phyloP scores from a whole-genome alignment of 1,140 invertebrate genomes.

The Aphidius gifuensis region DNA sequence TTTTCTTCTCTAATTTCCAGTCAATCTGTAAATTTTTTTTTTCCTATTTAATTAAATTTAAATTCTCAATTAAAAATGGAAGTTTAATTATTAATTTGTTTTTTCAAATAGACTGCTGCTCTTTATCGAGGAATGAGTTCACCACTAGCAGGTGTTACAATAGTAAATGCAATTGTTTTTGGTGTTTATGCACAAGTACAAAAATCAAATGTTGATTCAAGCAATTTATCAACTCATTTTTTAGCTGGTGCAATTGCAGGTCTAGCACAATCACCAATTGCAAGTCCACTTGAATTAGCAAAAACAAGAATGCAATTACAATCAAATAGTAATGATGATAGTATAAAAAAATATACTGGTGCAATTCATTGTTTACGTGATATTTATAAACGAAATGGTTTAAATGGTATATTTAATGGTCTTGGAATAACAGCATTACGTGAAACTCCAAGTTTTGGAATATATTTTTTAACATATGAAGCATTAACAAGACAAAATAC shows the following conservation, averaged over 20 bases:
- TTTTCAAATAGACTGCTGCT: conserved; percentile 52
- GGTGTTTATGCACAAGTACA: conserved; percentile 75
- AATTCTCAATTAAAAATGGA: conserved; percentile 4
- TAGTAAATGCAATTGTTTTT: conserved; percentile 88
- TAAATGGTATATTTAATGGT: conserved; percentile 71
- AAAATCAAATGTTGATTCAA: conserved; percentile 58
- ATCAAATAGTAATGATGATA: conserved; percentile 37
- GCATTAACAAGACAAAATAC: conserved; percentile 34
- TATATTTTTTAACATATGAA: conserved; percentile 63
- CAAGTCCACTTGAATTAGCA: conserved; percentile 80
- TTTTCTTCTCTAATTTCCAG: conserved; percentile 69
- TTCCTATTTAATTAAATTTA: conserved; percentile 14
- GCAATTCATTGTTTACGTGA: conserved; percentile 65
- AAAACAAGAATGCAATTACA: conserved; percentile 79
- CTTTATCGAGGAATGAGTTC: conserved; percentile 79
- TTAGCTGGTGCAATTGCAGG: conserved; percentile 73
- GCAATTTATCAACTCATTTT: conserved; percentile 63
- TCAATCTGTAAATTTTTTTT: conserved; percentile 61
- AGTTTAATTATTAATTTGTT: neutral
- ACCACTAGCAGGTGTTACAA: conserved; percentile 79
- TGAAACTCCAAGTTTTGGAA: conserved; percentile 71
- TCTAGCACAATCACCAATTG: conserved; percentile 75
- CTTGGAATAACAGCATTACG: conserved; percentile 70
- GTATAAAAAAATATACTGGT: conserved; percentile 41
- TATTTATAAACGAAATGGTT: conserved; percentile 64